Percentiles rank a stretch among this genome's conserved stretches.
These are phyloP conservation scores for Terebella lapidaria DNA, from an alignment of 2,888 invertebrate genomes.

Conservation along the genomic window DNA sequence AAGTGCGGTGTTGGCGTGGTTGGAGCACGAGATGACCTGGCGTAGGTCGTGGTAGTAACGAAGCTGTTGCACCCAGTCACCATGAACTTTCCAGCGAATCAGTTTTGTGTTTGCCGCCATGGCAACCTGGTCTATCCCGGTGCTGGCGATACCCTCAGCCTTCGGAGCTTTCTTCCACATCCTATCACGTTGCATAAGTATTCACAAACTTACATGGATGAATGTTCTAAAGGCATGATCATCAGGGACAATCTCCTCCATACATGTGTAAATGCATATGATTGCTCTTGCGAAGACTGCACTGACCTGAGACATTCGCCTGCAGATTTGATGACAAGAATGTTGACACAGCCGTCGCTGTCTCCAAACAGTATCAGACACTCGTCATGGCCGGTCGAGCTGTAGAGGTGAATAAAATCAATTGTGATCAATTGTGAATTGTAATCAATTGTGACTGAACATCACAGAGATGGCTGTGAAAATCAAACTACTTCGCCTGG, in stretches of 20 bases:
- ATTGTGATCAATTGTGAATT: background rate
- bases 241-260: no score
- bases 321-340: constrained; percentile 47
- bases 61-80: constrained; percentile 53
- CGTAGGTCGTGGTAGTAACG: constrained; percentile 49
- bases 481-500: no score
- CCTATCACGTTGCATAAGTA: constrained; percentile 26
- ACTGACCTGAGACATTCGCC: constrained; percentile 50
- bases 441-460: no score
- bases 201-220: background rate
- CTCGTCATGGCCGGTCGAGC: constrained; percentile 47
- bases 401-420: no score
- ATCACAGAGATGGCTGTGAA: no score
- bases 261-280: background rate
- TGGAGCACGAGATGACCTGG: constrained; percentile 53
- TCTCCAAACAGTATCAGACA: constrained; percentile 52
- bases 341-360: constrained; percentile 52
- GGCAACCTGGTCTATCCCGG: constrained; percentile 44
- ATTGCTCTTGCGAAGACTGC: background rate
- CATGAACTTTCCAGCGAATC: constrained; percentile 51
- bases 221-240: no score
- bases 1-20: constrained; percentile 49
- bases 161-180: constrained; percentile 50
- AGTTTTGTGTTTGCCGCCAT: constrained; percentile 41
- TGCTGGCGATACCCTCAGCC: constrained; percentile 49